phyloP scores from a whole-genome alignment of 2,797 vertebrate genomes.

The Paratrypauchen microcephalus region DNA sequence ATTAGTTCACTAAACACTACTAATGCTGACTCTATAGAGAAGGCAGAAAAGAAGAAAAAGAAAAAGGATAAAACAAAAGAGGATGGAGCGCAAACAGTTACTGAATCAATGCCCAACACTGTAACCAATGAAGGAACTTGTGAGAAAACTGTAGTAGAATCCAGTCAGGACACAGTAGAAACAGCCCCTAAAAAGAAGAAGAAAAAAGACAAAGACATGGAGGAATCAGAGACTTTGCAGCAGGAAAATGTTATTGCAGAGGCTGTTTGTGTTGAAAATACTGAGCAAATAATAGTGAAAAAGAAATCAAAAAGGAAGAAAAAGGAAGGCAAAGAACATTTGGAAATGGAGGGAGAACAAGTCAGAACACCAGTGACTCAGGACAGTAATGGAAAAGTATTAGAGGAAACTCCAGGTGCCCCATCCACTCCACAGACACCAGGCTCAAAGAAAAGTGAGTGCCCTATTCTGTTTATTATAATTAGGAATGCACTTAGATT shows the following conservation, averaged over 20 bases:
- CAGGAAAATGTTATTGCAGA: slow-evolving; percentile 4
- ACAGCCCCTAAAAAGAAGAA: slow-evolving; percentile 5
- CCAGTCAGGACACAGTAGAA: not conserved
- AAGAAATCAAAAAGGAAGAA: slow-evolving; percentile 37
- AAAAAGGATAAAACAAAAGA: slow-evolving; percentile 22
- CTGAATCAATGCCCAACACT: not conserved
- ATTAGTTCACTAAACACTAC: not conserved
- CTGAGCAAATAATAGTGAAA: not conserved
- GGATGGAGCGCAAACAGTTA: slow-evolving; percentile 10
- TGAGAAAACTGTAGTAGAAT: not conserved
- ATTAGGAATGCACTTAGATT: too few relatives aligned
- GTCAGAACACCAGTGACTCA: slow-evolving; percentile 9
- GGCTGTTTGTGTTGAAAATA: not conserved
- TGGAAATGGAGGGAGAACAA: not conserved
- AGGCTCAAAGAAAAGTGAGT: slow-evolving; percentile 71
- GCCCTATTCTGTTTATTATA: too few relatives aligned
- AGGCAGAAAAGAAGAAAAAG: slow-evolving; percentile 55
- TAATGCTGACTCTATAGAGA: not conserved
- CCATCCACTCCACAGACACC: slow-evolving; percentile 15
- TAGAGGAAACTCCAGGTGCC: slow-evolving; percentile 6
- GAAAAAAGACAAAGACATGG: slow-evolving; percentile 2
- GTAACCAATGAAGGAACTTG: not conserved
- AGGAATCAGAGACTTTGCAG: slow-evolving; percentile 1
- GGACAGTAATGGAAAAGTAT: not conserved
- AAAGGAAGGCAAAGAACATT: not conserved